phyloP scores from a whole-genome alignment of 2,888 invertebrate species.

The Andrena marginata region DNA sequence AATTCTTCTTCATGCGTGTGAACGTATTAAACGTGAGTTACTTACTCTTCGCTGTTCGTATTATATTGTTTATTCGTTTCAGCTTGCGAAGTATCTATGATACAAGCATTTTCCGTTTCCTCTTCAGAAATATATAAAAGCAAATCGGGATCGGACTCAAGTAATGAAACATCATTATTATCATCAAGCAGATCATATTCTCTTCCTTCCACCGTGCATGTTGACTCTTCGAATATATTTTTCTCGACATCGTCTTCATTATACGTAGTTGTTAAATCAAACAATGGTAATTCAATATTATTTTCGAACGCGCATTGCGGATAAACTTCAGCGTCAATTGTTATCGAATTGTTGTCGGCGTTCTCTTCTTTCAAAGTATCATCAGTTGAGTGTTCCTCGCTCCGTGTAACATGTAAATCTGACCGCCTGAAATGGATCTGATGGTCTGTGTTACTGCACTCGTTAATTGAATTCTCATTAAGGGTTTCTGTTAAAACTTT shows the following conservation, averaged over 20 bases:
- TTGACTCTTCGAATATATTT: neutral
- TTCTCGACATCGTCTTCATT: neutral
- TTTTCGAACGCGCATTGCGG: neutral
- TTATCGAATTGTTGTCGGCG: neutral
- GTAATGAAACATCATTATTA: neutral
- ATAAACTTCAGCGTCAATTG: neutral
- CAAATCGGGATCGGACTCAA: neutral
- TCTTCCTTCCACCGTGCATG: neutral
- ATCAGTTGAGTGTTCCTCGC: neutral
- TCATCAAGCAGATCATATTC: neutral
- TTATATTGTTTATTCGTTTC: neutral
- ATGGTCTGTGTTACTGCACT: neutral
- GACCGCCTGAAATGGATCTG: neutral
- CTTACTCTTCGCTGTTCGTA: constrained; percentile 31
- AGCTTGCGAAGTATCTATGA: neutral
- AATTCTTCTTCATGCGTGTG: neutral
- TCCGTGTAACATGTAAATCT: neutral
- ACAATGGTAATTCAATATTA: neutral
- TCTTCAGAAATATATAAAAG: neutral
- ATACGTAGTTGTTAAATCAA: neutral
- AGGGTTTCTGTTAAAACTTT: neutral
- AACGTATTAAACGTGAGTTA: neutral
- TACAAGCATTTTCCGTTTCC: neutral
- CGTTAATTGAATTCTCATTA: neutral
- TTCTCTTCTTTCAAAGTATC: neutral